Conservation (phyloP, 2,888 invertebrate species). For the Kryphioiulus occultus region DNA sequence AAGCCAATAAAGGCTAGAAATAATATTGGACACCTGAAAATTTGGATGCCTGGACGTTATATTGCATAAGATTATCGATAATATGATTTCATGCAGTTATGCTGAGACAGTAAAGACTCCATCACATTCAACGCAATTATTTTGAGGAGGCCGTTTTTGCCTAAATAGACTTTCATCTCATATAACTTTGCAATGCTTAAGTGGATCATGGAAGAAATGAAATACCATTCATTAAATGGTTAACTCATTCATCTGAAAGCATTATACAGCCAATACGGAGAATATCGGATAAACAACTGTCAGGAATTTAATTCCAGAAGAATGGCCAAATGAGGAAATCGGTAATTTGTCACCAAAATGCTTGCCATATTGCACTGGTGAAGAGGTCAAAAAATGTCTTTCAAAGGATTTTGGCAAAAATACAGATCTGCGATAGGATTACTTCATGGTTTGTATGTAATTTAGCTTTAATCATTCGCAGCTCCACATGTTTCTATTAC, state of each 20-base stretch:
- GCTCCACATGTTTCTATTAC: neutral
- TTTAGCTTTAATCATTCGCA: slow-evolving; percentile 14
- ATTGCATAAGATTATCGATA: neutral
- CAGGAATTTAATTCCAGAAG: neutral
- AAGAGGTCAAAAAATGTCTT: no score
- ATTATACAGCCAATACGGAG: neutral
- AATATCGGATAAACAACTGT: neutral
- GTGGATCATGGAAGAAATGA: neutral
- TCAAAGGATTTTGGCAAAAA: neutral
- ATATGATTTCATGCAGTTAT: neutral
- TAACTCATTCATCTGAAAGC: neutral
- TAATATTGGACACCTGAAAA: neutral
- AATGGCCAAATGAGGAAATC: neutral
- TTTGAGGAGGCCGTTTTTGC: neutral
- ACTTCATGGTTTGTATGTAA: slow-evolving; percentile 9
- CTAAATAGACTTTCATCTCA: neutral
- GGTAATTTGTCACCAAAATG: neutral
- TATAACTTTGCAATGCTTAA: neutral
- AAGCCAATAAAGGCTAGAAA: neutral
- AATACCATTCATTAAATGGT: neutral
- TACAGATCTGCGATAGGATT: neutral
- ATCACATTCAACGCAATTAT: no score
- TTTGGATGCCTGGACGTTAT: neutral
- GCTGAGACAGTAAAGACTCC: neutral
- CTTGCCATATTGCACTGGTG: neutral